phyloP scores from a whole-genome alignment of 2,113 vertebrate genomes.

The Agapornis roseicollis region DNA sequence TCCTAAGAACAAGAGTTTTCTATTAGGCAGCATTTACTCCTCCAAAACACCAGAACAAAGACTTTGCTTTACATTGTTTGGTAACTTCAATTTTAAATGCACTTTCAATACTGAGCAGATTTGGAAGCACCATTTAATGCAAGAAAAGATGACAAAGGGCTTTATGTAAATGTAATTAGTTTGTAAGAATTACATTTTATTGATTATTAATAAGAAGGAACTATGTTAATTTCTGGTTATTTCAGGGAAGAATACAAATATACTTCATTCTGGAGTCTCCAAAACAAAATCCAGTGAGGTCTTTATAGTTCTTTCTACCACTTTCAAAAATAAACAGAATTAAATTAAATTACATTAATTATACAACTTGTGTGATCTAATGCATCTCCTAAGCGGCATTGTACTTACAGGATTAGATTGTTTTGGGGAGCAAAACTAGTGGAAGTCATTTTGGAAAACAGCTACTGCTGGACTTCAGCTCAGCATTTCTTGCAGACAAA shows the following conservation, averaged over 20 bases:
- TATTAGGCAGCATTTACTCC: neutral
- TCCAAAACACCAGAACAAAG: neutral
- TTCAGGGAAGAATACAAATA: neutral
- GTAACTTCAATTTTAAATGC: neutral
- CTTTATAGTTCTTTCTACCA: neutral
- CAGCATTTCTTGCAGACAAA: neutral
- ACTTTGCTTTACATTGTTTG: neutral
- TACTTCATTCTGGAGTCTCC: neutral
- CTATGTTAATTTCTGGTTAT: neutral
- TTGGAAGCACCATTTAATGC: neutral
- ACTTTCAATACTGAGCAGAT: neutral
- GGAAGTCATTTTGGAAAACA: neutral
- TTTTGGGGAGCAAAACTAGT: neutral
- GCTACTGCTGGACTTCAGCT: neutral
- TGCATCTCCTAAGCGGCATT: neutral
- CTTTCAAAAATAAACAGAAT: neutral
- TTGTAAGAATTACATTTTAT: neutral
- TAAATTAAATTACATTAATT: neutral
- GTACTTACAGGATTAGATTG: neutral
- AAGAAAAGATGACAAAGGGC: neutral
- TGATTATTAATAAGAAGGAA: slow-evolving; percentile 4
- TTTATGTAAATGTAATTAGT: neutral
- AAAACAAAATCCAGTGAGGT: neutral
- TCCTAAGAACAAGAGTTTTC: neutral
- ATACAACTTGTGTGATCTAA: neutral